A percentile compares a stretch with the other conserved stretches of the same genome.
Evolutionary conservation across 2,113 vertebrate species (phyloP).

Genomic region (Crotalus horridus): DNA sequence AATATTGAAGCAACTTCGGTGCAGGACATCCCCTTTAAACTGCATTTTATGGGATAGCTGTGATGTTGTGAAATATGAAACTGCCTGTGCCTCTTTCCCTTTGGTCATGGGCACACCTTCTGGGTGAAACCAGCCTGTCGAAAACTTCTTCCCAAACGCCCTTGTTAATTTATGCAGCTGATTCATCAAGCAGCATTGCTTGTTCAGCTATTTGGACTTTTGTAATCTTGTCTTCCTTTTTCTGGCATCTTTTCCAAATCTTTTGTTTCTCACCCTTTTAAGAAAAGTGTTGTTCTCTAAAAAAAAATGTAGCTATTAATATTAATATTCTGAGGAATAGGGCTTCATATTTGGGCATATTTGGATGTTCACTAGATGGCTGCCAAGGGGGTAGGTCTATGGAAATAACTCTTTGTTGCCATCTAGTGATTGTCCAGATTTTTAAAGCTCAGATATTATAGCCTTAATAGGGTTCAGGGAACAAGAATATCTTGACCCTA

Average conservation of each 20-base stretch:
- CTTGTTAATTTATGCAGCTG: constrained; percentile 64
- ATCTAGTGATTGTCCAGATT: not conserved
- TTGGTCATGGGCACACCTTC: constrained; percentile 66
- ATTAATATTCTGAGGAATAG: not conserved
- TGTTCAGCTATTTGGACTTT: constrained; percentile 60
- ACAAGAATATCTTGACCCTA: not conserved
- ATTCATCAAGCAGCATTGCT: constrained; percentile 62
- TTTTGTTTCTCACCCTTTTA: not conserved
- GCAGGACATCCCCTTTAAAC: constrained; percentile 23
- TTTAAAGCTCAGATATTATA: not conserved
- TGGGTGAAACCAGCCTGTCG: constrained; percentile 60
- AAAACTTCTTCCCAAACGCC: constrained; percentile 60
- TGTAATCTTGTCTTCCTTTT: constrained; percentile 41
- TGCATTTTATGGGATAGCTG: constrained; percentile 54
- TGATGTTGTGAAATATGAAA: constrained; percentile 67
- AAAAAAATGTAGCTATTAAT: not conserved
- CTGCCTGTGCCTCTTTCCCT: constrained; percentile 57
- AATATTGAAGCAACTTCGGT: constrained; percentile 22
- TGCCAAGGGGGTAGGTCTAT: not conserved
- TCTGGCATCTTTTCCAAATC: not conserved
- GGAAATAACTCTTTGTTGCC: not conserved
- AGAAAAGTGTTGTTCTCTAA: not conserved
- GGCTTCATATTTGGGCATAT: not conserved
- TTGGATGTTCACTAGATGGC: not conserved
- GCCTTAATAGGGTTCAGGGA: not conserved